A percentile compares a stretch with the other conserved stretches of the same genome.
phyloP scores from a whole-genome alignment of 2,113 vertebrate genomes.

The Tricholaema leucomelas region DNA sequence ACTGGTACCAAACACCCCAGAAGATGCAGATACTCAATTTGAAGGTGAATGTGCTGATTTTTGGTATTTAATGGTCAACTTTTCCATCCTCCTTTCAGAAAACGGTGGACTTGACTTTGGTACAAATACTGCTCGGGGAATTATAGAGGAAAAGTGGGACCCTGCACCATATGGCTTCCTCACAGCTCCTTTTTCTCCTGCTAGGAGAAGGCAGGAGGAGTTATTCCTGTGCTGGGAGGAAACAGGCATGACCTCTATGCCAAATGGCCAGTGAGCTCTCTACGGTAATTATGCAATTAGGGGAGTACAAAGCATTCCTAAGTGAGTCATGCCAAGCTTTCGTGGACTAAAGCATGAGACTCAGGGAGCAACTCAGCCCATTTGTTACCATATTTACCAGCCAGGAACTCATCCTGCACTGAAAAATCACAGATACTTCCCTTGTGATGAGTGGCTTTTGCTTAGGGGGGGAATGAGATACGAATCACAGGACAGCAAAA shows the following conservation, averaged over 20 bases:
- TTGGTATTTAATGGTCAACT: not conserved
- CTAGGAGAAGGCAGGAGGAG: not conserved
- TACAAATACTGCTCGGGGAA: not conserved
- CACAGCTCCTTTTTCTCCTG: slow-evolving; percentile 7
- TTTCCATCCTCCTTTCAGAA: not conserved
- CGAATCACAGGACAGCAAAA: not conserved
- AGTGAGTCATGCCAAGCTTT: slow-evolving; percentile 50
- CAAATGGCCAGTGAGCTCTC: slow-evolving; percentile 51
- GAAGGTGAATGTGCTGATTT: not conserved
- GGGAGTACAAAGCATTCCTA: slow-evolving; percentile 61
- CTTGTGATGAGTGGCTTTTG: not conserved
- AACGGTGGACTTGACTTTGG: not conserved
- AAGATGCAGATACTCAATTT: not conserved
- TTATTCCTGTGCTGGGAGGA: slow-evolving; percentile 32
- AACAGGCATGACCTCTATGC: slow-evolving; percentile 45
- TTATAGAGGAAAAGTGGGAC: not conserved
- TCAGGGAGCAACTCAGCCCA: not conserved
- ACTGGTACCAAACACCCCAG: not conserved
- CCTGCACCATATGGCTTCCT: not conserved
- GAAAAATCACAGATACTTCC: not conserved
- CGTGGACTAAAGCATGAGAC: not conserved
- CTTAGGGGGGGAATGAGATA: not conserved
- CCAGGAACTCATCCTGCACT: not conserved
- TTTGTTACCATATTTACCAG: not conserved
- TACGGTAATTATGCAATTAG: slow-evolving; percentile 59